Evolutionary conservation across 2,888 invertebrate genomes (phyloP), one percentile per base, ranked within the genome.

Genomic region (Cremastinae sp.): DNA sequence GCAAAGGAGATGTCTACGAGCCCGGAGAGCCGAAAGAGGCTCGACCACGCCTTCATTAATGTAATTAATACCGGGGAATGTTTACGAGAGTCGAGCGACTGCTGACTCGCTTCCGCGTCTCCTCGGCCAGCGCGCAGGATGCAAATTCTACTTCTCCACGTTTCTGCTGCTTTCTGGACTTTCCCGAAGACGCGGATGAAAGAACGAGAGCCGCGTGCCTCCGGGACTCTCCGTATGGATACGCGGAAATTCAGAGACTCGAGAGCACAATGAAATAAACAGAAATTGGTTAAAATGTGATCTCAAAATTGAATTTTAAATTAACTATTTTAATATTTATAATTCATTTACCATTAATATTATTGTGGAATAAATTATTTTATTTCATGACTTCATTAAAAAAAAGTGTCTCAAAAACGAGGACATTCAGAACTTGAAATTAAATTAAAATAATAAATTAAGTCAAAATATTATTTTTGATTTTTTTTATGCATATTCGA

Each of bases 21-120:
- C 56, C 58, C 14, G n/a, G n/a, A 74, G 69, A 69, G 64, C 14
- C 37, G 41, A 68, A 20, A 10, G 68, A 14, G 39, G n/a, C 35
- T 41, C 14, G 53, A 49, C 75, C 68, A 69, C 71, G 78, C 70
- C 75, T 78, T 78, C 75, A 79, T 79, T 79, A 79, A 79, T 75
- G 78, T 74, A 78, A 79, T 79, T 75, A 79, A 79, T 78, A 78
- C 72, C n/a, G n/a, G n/a, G n/a, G n/a, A n/a, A n/a, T n/a, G 45
- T 58, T 51, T 39, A 43, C 35, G 12, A 9, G 69, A 70, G 58
- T n/a, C 28, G 39, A 37, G 59, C 20, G 20, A 41, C 43, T 47
- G 28, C 61, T 49, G 28, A 53, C 49, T 35, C 73, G 75, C 78
- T 79, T 79, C 79, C 79, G 79, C 69, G 56, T 79, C 72, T 64